Percentiles rank a stretch among this genome's conserved stretches.
These are phyloP conservation scores for Apodemus sylvaticus DNA, from an alignment of 2,113 vertebrate species.

Conservation along the genomic window DNA sequence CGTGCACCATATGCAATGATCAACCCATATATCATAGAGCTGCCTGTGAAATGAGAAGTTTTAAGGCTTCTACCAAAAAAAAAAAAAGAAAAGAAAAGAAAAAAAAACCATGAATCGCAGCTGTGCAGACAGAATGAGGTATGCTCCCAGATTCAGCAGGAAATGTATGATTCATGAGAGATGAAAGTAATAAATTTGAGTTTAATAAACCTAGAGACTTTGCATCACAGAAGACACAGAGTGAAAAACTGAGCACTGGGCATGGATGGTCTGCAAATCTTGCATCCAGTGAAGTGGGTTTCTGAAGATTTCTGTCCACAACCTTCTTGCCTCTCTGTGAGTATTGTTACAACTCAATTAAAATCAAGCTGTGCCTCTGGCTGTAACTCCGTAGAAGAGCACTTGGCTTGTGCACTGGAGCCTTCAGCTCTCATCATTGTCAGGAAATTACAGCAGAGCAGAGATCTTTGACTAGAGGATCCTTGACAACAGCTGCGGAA, in stretches of 20 bases:
- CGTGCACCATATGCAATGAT: too few species aligned
- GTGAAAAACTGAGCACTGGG: background rate
- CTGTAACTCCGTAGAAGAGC: background rate
- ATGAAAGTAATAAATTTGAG: background rate
- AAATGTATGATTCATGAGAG: background rate
- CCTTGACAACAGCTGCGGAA: background rate
- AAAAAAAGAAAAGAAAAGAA: too few species aligned
- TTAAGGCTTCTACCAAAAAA: background rate
- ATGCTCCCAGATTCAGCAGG: background rate
- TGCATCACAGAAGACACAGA: background rate
- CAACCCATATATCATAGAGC: background rate
- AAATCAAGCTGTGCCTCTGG: background rate
- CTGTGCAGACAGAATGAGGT: too few species aligned
- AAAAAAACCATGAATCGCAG: background rate
- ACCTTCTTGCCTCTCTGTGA: background rate
- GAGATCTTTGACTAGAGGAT: background rate
- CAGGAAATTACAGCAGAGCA: background rate
- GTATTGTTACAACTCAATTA: background rate
- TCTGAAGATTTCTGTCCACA: background rate
- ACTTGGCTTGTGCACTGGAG: background rate
- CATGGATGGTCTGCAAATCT: background rate
- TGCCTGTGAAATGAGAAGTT: background rate
- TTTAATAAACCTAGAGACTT: background rate
- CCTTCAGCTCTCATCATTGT: background rate
- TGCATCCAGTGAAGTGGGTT: background rate